Evolutionary conservation across 2,888 invertebrate genomes (phyloP), one percentile per base, ranked within the genome.

Genomic region (Augochlorella aurata): DNA sequence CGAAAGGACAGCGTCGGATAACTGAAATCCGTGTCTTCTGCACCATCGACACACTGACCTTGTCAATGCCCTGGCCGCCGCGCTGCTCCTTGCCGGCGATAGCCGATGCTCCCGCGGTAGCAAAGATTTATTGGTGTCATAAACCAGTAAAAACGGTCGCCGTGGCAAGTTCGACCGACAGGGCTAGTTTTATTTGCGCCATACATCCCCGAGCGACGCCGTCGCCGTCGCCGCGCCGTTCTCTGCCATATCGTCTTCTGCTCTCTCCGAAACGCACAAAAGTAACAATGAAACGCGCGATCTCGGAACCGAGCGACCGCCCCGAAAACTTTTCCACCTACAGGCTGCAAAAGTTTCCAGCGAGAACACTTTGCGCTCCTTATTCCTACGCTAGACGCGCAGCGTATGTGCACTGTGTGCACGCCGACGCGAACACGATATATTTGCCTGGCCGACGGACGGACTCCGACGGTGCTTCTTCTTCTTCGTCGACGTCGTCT

Each of bases 111-210:
- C 61, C 74, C 77, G 69, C 70, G 71, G 79, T 74, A 24, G 77
- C 61, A 52, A 69, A 87, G 89, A 89, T 90, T 90, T 90, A 90
- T 84, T 79, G 83, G 74, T 67, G 85, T 88, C 87, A 88, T 90
- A 89, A 90, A 90, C 87, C 83, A 81, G 79, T 84, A 84, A 90
- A 90, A 90, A 89, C 81, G 87, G 84, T 89, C 83, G 82, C 14
- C 16, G n/a, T 77, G 67, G 81, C 67, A 87, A 83, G 83, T 82
- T 83, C 71, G 77, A 38, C 24, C 67, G 80, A 74, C 83, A 61
- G 69, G 85, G 68, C 78, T n/a, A 79, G 86, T 88, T 88, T 88
- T 84, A 87, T 89, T 84, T 68, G 74, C 54, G 61, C 84, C 84
- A 77, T 85, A 84, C 83, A 83, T 86, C 81, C 82, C 78, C 66